These are phyloP conservation scores for Alcis repandata DNA, from an alignment of 2,888 invertebrate species.

Conservation along the genomic window DNA sequence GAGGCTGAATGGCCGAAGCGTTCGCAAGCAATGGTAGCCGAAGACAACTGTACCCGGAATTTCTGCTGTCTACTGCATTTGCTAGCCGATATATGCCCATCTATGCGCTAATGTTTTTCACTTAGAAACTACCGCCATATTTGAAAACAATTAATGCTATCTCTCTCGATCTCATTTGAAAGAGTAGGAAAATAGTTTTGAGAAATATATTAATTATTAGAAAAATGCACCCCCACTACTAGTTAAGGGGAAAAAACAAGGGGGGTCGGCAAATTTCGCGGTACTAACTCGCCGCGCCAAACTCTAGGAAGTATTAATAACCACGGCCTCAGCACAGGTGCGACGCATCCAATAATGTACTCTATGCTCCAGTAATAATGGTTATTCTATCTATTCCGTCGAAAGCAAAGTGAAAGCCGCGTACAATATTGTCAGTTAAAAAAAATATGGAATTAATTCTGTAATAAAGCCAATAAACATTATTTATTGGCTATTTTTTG, in stretches of 20 bases:
- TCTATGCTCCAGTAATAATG: slow-evolving; percentile 19
- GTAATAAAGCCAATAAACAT: not conserved
- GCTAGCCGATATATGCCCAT: not conserved
- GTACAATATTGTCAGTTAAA: slow-evolving; percentile 6
- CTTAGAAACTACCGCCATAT: slow-evolving; percentile 31
- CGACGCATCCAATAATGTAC: slow-evolving; percentile 14
- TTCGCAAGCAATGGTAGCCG: slow-evolving; percentile 19
- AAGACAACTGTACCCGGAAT: slow-evolving; percentile 23
- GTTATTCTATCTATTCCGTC: slow-evolving; percentile 3
- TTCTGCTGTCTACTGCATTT: slow-evolving; percentile 5
- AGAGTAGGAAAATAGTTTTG: slow-evolving; percentile 43
- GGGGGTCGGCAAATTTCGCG: slow-evolving; percentile 50
- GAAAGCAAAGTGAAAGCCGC: slow-evolving; percentile 16
- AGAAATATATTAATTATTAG: slow-evolving; percentile 50
- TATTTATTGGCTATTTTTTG: not conserved
- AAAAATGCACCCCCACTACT: slow-evolving; percentile 44
- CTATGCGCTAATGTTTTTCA: slow-evolving; percentile 14
- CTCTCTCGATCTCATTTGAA: slow-evolving; percentile 32
- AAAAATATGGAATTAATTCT: slow-evolving; percentile 1
- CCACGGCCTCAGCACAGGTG: slow-evolving; percentile 33
- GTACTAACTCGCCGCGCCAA: slow-evolving; percentile 48
- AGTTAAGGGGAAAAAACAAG: slow-evolving; percentile 41
- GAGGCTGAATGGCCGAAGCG: not conserved
- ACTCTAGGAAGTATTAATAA: slow-evolving; percentile 55
- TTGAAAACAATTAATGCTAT: slow-evolving; percentile 11